Base-by-base conservation (phyloP, 2,113 vertebrate species). In the Silurus meridionalis region DNA sequence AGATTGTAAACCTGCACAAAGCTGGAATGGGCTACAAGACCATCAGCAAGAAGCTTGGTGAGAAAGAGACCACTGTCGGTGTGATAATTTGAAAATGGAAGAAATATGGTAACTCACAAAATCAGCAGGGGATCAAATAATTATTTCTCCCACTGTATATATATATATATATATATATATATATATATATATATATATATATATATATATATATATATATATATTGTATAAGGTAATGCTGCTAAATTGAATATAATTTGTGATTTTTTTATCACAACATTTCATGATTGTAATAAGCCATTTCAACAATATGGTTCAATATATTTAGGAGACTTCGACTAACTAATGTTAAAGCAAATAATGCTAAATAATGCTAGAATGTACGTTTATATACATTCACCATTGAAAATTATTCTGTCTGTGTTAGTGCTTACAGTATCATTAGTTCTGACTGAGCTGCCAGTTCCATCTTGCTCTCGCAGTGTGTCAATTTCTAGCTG, bases 111-210 rank as follows among this genome's bases (percentile, higher is more conserved):
- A 37, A 3, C 37, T 37, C 37, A 37, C 37, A 37, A 37, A 37
- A 37, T 37, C 37, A 37, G 37, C 37, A 37, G 37, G 37, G 37
- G 37, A 37, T 37, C 37, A 37, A 37, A 37, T 37, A 37, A 37
- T 37, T 37, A 3, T 37, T 37, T 37, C 37, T 37, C 37, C 37
- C 37, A 37, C 37, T 37, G 37, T 37, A 37, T 37, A 37, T 13
- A 3, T 0, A 53, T 75, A 2, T 5, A 3, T 0, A 53, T 75
- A 2, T 5, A 3, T 0, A 53, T 75, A 2, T 5, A 3, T 0
- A 53, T 75, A 2, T 5, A 3, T 0, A 53, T 75, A 2, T 5
- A 3, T 0, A 53, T 75, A 2, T 5, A 3, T 0, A 53, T 75
- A 2, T 5, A 3, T 0, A 53, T 75, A 2, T 5, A 3, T 0